These are phyloP conservation scores for Tortricodes alternella DNA, from an alignment of 2,888 invertebrate species.

Conservation along the genomic window DNA sequence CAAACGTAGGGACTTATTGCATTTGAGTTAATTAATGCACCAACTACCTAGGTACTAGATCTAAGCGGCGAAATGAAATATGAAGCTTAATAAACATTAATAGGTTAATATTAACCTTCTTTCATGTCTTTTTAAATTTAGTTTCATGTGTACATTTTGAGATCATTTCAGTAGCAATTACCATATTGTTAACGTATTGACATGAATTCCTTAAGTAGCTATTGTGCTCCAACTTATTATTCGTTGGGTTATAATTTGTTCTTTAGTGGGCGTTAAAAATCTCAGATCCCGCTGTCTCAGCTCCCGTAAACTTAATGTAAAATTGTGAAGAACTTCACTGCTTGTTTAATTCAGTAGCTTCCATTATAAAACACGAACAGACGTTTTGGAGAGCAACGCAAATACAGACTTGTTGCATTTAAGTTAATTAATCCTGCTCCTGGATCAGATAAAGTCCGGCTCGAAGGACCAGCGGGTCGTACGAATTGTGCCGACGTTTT, in stretches of 20 bases:
- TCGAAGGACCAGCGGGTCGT: slow-evolving; percentile 56
- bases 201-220: too few species aligned
- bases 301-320: slow-evolving; percentile 28
- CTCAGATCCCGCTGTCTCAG: slow-evolving; percentile 7
- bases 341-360: slow-evolving; percentile 72
- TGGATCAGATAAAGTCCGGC: slow-evolving; percentile 72
- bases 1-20: slow-evolving; percentile 58
- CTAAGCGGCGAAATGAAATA: slow-evolving; percentile 20
- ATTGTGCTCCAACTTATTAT: too few species aligned
- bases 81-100: slow-evolving; percentile 23
- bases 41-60: slow-evolving; percentile 13
- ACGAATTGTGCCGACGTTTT: slow-evolving; percentile 29
- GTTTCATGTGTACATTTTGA: background rate
- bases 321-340: slow-evolving; percentile 47
- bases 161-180: background rate
- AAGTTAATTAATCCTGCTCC: slow-evolving; percentile 77
- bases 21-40: slow-evolving; percentile 45
- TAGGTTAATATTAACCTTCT: slow-evolving; percentile 12
- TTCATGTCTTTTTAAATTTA: background rate
- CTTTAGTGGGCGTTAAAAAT: slow-evolving; percentile 12
- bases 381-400: slow-evolving; percentile 72
- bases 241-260: too few species aligned
- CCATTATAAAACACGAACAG: slow-evolving; percentile 74
- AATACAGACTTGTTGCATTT: slow-evolving; percentile 81
- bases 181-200: too few species aligned